A percentile compares a stretch with the other conserved stretches of the same genome.
Conservation (phyloP, 2,113 vertebrate species). For the Dicerorhinus sumatrensis region DNA sequence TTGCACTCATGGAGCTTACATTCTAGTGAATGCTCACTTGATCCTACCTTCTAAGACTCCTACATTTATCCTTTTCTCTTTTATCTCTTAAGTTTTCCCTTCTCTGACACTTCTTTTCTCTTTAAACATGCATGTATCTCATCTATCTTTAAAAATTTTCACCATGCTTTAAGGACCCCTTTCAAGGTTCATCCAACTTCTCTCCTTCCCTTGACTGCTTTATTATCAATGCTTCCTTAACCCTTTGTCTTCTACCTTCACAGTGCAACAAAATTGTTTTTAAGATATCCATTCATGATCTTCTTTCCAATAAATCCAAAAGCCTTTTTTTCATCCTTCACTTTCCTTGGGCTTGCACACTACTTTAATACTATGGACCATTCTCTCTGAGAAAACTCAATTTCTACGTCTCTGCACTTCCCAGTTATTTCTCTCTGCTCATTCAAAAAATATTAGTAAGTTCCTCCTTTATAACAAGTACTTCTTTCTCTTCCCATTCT, state of each 20-base stretch:
- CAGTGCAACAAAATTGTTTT: not conserved
- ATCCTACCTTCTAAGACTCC: not conserved
- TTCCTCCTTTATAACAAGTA: not conserved
- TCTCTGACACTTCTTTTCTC: not conserved
- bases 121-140: not conserved
- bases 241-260: not conserved
- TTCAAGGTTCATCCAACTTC: not conserved
- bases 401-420: not conserved
- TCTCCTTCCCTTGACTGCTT: not conserved
- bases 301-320: constrained; percentile 20
- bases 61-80: not conserved
- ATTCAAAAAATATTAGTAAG: not conserved
- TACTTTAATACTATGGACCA: not conserved
- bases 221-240: not conserved
- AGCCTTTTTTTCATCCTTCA: not conserved
- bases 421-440: not conserved
- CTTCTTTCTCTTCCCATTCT: not conserved
- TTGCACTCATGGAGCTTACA: not conserved
- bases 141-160: constrained; percentile 16
- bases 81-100: not conserved
- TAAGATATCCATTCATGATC: not conserved
- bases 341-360: not conserved
- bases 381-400: not conserved
- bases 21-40: not conserved
- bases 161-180: not conserved